A percentile compares a stretch with the other conserved stretches of the same genome.
Evolutionary conservation across 2,888 invertebrate species (phyloP).

Genomic region (Brachynemurus nebulosus): DNA sequence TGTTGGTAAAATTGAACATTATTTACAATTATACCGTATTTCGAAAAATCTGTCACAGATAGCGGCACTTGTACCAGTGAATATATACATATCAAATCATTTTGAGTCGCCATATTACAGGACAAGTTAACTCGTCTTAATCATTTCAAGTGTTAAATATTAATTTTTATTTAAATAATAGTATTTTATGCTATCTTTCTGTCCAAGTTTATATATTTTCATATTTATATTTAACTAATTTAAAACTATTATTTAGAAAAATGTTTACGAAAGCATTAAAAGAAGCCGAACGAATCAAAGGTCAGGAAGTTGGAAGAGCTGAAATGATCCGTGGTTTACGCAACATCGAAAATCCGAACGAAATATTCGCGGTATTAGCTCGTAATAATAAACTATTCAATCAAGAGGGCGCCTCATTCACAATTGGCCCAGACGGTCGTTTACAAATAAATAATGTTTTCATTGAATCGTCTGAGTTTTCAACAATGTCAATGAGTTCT

Average conservation of each 20-base stretch:
- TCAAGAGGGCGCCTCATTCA: slow-evolving; percentile 27
- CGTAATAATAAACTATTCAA: slow-evolving; percentile 37
- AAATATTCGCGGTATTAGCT: slow-evolving; percentile 35
- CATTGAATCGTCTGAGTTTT: slow-evolving; percentile 12
- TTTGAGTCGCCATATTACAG: no score
- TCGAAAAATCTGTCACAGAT: no score
- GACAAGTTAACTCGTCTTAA: no score
- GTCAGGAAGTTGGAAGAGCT: slow-evolving; percentile 32
- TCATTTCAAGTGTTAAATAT: no score
- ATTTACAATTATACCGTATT: no score
- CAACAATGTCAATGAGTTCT: not conserved
- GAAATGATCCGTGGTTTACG: slow-evolving; percentile 36
- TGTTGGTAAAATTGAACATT: no score
- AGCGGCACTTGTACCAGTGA: no score
- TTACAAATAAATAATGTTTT: slow-evolving; percentile 11
- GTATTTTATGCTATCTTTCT: no score
- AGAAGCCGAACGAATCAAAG: slow-evolving; percentile 34
- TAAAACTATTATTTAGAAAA: slow-evolving; percentile 28
- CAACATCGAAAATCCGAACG: slow-evolving; percentile 35
- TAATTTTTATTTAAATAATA: no score
- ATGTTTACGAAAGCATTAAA: slow-evolving; percentile 38
- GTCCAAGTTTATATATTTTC: no score
- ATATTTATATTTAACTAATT: slow-evolving; percentile 1
- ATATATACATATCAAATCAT: no score
- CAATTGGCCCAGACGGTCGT: slow-evolving; percentile 11